These are phyloP conservation scores for Plectropomus leopardus DNA, from an alignment of 2,113 vertebrate genomes.

Conservation along the genomic window DNA sequence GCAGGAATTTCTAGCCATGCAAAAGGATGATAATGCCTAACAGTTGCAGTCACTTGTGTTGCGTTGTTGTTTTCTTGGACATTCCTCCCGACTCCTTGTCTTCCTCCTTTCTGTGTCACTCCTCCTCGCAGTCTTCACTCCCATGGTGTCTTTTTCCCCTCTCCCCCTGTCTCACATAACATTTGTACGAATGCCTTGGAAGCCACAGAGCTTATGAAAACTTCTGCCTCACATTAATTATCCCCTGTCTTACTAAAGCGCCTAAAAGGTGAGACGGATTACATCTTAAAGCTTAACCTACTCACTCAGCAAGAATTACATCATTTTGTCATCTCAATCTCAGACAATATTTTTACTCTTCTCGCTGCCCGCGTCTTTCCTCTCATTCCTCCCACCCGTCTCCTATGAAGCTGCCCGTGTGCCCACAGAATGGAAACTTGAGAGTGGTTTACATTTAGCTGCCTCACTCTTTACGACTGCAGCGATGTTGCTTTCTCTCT, in stretches of 20 bases:
- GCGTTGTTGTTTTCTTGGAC: conserved; percentile 52
- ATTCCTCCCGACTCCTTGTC: conserved; percentile 52
- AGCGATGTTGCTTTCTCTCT: conserved; percentile 11
- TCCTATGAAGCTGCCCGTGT: conserved; percentile 41
- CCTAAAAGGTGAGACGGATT: conserved; percentile 67
- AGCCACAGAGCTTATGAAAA: conserved; percentile 74
- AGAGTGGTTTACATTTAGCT: conserved; percentile 23
- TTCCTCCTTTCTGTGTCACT: conserved; percentile 51
- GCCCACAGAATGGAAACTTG: conserved; percentile 43
- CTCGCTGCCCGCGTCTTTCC: conserved; percentile 28
- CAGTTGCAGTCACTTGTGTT: conserved; percentile 70
- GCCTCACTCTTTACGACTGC: conserved; percentile 12
- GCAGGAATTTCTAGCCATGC: conserved; percentile 48
- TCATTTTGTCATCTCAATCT: conserved; percentile 57
- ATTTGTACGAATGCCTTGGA: conserved; percentile 69
- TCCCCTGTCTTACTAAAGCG: conserved; percentile 52
- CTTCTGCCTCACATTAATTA: conserved; percentile 72
- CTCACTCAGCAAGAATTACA: conserved; percentile 61
- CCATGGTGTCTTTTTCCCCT: conserved; percentile 73
- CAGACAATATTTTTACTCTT: conserved; percentile 57
- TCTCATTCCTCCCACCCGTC: conserved; percentile 41
- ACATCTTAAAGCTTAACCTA: conserved; percentile 61
- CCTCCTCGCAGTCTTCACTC: conserved; percentile 64
- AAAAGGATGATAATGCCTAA: conserved; percentile 70
- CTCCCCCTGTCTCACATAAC: conserved; percentile 68